Evolutionary conservation across 1,140 invertebrate species (phyloP), one percentile per base, ranked within the genome.

Genomic region (Dinoponera quadriceps): DNA sequence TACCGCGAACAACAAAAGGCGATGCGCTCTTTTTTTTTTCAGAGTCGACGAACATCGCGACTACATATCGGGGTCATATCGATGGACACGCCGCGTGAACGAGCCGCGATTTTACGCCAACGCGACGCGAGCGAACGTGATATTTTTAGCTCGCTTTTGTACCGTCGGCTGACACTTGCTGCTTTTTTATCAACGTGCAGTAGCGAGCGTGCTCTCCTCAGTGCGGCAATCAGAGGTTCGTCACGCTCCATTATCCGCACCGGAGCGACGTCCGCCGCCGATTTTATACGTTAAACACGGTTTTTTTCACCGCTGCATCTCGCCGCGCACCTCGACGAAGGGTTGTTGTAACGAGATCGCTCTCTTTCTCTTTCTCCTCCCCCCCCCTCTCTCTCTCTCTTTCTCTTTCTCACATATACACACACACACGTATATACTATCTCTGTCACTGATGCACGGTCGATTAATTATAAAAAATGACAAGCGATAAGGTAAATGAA

Each of bases 31-130:
- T 80, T 86, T 74, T 54, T 63, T 69, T 82, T 77, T 68, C 54
- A 84, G 82, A 84, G 51, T 62, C 62, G 25, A 51, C 51, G 74
- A 74, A 84, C 57, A 80, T 80, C 62, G 65, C 20, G 75, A 54
- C 29, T 74, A 72, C 71, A 57, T 84, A 91, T 90, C 85, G 89
- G 83, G 89, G 90, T 88, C 90, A 91, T 71, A 89, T 85, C 89
- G 85, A 90, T 91, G 84, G 78, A 83, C 66, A 83, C 18, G 48
- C 82, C 77, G 73, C 85, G 77, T 77, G 66, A 89, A 85, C 83
- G 74, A 82, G 80, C 75, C 74, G 77, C 77, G 66, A 84, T 90
- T 91, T 87, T 83, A 88, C 87, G 84, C 88, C 85, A 90, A 89
- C 90, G 87, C 87, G 82, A 84, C 85, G 74, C 87, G 84, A 78